These are phyloP conservation scores for Coturnix japonica DNA, from an alignment of 2,113 vertebrate genomes.

Conservation along the genomic window DNA sequence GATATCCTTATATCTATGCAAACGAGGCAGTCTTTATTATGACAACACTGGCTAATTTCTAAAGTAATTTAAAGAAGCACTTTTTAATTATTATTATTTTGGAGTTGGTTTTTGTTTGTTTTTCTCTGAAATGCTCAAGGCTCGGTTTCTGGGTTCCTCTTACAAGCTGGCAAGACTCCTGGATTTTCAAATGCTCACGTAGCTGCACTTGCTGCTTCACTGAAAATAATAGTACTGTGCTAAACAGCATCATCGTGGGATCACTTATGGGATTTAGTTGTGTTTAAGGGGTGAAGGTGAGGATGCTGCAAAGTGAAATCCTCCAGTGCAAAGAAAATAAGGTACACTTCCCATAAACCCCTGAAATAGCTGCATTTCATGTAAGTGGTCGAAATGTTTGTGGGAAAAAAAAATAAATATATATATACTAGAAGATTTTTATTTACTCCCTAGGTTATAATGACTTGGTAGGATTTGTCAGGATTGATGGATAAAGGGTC, in stretches of 20 bases:
- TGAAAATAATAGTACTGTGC: constrained; percentile 34
- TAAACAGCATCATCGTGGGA: constrained; percentile 25
- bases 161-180: not conserved
- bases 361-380: not conserved
- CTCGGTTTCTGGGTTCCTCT: not conserved
- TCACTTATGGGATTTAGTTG: constrained; percentile 7
- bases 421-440: not conserved
- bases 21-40: not conserved
- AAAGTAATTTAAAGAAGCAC: not conserved
- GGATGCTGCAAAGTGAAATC: not conserved
- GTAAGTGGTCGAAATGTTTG: not conserved
- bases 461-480: not conserved
- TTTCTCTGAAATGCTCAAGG: not conserved
- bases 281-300: not conserved
- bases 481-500: not conserved
- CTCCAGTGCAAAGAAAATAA: not conserved
- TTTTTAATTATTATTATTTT: rapidly evolving
- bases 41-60: not conserved
- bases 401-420: not conserved
- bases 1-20: not conserved
- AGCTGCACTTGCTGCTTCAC: constrained; percentile 38
- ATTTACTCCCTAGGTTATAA: not conserved
- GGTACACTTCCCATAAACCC: not conserved
- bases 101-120: too few species aligned
- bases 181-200: not conserved